Evolutionary conservation across 2,113 vertebrate species (phyloP).

Genomic region (Paratilapia polleni): DNA sequence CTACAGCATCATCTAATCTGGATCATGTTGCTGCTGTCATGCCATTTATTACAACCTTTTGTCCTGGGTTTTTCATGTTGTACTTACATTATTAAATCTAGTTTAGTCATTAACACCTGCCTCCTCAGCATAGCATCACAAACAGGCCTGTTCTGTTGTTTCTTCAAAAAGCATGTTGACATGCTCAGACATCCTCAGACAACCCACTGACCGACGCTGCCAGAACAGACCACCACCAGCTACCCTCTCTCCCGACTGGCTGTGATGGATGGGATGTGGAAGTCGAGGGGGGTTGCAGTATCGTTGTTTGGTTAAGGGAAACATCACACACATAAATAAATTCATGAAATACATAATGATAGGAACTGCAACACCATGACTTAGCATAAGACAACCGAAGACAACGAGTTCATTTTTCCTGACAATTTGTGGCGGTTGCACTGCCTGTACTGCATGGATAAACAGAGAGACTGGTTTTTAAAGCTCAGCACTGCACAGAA

Average conservation of each 20-base stretch:
- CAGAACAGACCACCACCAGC: constrained; percentile 6
- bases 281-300: neutral
- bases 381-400: constrained; percentile 13
- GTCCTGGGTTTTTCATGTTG: neutral
- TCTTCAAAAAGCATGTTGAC: constrained; percentile 30
- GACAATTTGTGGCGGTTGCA: constrained; percentile 31
- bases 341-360: constrained; percentile 62
- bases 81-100: neutral
- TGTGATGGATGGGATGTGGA: constrained; percentile 38
- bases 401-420: constrained; percentile 29
- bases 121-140: constrained; percentile 6
- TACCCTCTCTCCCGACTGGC: constrained; percentile 26
- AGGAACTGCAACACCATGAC: constrained; percentile 6
- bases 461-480: constrained; percentile 44
- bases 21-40: neutral
- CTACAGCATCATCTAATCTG: neutral
- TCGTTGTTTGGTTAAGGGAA: constrained; percentile 8
- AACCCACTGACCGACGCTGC: constrained; percentile 16
- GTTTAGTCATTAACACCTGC: neutral
- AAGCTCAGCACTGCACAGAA: constrained; percentile 47
- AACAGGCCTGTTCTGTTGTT: neutral
- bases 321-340: constrained; percentile 57
- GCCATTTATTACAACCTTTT: neutral
- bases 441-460: constrained; percentile 51
- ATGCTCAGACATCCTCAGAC: constrained; percentile 25